These are phyloP conservation scores for Rhizomys pruinosus DNA, from an alignment of 2,113 vertebrate species.

Conservation along the genomic window DNA sequence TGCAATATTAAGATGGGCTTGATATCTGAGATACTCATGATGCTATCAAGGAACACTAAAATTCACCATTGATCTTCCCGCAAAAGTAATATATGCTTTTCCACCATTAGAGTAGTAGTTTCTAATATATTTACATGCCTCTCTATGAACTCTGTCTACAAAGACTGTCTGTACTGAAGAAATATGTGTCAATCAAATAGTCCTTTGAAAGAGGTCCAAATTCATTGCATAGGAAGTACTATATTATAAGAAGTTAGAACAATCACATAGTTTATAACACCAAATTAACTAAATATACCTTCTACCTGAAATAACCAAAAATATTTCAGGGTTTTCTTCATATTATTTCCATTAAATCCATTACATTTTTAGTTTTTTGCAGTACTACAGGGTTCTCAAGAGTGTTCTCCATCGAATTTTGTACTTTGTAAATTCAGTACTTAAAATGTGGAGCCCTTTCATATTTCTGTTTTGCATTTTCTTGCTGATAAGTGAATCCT, in stretches of 20 bases:
- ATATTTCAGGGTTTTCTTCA: background rate
- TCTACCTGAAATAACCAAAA: background rate
- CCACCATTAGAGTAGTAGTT: background rate
- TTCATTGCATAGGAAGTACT: background rate
- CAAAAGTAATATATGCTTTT: background rate
- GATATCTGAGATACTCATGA: background rate
- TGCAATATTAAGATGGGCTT: background rate
- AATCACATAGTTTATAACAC: background rate
- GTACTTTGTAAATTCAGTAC: slow-evolving; percentile 3
- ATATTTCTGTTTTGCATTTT: slow-evolving; percentile 38
- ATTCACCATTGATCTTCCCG: background rate
- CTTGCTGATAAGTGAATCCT: slow-evolving; percentile 75
- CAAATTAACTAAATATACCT: background rate
- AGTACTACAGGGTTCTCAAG: background rate
- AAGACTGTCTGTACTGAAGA: background rate
- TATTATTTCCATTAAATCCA: background rate
- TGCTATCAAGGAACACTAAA: background rate
- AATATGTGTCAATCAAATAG: background rate
- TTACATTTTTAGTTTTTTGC: background rate
- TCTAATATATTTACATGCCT: background rate
- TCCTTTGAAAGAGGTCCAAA: background rate
- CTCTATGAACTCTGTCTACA: background rate
- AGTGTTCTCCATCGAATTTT: background rate
- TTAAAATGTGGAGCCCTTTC: background rate
- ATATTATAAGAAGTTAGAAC: background rate